Base-by-base conservation (phyloP, 1,140 invertebrate species). In the Whitmania pigra region DNA sequence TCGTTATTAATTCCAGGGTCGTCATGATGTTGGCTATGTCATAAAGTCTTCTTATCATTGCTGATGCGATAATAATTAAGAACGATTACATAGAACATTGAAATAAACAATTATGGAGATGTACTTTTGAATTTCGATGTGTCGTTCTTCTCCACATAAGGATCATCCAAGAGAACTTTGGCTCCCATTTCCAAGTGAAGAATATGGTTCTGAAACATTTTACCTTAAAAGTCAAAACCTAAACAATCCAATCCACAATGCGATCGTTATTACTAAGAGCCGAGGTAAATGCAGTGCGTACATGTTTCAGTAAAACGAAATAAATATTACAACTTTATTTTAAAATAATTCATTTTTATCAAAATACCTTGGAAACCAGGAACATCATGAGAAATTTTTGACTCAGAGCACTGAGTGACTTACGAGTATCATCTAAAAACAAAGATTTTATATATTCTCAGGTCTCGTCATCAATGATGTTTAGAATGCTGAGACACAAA, bases 381-480 rank as follows among this genome's bases (percentile, higher is more conserved):
- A 89, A 88, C 54, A 89, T 80, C 88, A 89, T 89, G 0, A 89
- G 80, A 80, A 89, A 89, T 77, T 88, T 88, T 77, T 88, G 87
- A 74, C 87, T 88, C 81, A 89, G 85, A 22, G 88, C 84, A 57
- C 87, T 87, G 29, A 89, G 78, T 55, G 88, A 87, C 76, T 87
- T 87, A 74, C 88, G 82, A 73, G 82, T 80, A 73, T 74, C 75
- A 66, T 74, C 74, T 66, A 66, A 70, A 53, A 73, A 43, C 31
- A 71, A 73, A 5, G 0, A 17, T 49, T 13, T 49, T 49, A 4
- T 0, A 49, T 49, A 49, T 49, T 11, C 9, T 49, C 13, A 49
- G 43, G 43, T 49, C 9, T 4, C 43, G 2, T 49, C 9, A 49
- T 17, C 43, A 49, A 1, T 49, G 11, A 49, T 17, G 9, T 11